Conservation (phyloP, 2,113 vertebrate species). For the Talpa occidentalis region DNA sequence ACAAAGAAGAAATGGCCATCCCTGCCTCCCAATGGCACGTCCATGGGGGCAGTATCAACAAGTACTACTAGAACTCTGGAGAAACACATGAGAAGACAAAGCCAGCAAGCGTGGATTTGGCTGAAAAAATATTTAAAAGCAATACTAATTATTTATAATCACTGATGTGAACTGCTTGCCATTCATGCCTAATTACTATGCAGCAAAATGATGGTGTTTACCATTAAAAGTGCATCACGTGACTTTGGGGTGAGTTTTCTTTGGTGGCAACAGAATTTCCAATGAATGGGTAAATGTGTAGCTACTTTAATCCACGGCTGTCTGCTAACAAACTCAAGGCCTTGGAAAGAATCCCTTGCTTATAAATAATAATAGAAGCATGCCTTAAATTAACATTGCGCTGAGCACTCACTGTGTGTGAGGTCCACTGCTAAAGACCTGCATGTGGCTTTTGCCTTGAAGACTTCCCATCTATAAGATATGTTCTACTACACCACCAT, state of each 20-base stretch:
- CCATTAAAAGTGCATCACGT: conserved; percentile 41
- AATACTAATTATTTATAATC: conserved; percentile 65
- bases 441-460: not conserved
- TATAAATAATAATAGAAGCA: not conserved
- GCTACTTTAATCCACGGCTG: not conserved
- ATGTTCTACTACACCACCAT: not conserved
- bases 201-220: conserved; percentile 61
- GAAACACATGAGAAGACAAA: not conserved
- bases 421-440: not conserved
- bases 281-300: not conserved
- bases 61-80: not conserved
- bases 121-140: conserved; percentile 65
- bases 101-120: not conserved
- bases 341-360: not conserved
- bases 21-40: rapidly evolving
- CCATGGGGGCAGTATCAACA: not conserved
- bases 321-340: conserved; percentile 38
- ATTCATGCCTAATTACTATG: conserved; percentile 63
- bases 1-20: not conserved
- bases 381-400: not conserved
- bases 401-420: not conserved
- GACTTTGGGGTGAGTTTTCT: conserved; percentile 36
- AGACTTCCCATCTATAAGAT: not conserved
- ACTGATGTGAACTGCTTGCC: conserved; percentile 63
- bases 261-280: conserved; percentile 13